These are phyloP conservation scores for Cantharis flavilabris DNA, from an alignment of 2,888 invertebrate species.

Conservation along the genomic window DNA sequence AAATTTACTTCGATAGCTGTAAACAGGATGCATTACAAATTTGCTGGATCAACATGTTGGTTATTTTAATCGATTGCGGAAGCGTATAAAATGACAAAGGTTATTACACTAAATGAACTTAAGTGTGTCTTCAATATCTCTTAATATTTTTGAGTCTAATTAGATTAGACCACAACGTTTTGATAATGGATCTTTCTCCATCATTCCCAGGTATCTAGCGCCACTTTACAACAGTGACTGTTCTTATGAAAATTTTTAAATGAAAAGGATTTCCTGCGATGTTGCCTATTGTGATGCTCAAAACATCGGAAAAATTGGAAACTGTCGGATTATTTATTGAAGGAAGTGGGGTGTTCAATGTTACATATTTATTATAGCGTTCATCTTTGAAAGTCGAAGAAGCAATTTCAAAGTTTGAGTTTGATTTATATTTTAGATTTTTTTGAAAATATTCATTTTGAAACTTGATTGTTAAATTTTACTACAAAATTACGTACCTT, in stretches of 20 bases:
- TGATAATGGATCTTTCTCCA: too few relatives aligned
- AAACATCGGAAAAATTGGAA: neutral
- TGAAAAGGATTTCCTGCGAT: neutral
- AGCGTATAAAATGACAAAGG: neutral
- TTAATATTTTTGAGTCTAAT: neutral
- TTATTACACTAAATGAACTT: neutral
- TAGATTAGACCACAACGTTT: neutral
- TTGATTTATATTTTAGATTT: neutral
- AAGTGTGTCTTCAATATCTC: neutral
- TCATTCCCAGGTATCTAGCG: too few relatives aligned
- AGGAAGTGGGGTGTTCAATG: neutral
- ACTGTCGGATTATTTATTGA: conserved; percentile 1
- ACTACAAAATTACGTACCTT: neutral
- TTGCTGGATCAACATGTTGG: neutral
- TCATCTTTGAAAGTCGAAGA: neutral
- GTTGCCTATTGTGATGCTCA: neutral
- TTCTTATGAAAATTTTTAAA: neutral
- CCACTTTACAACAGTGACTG: neutral
- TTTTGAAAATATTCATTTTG: neutral
- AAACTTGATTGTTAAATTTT: neutral
- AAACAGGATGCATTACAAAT: neutral
- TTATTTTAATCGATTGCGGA: conserved; percentile 1
- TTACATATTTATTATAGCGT: neutral
- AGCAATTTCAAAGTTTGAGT: neutral
- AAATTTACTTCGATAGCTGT: neutral